A percentile compares a stretch with the other conserved stretches of the same genome.
Conservation (phyloP, 2,113 vertebrate genomes). For the Dascyllus trimaculatus region DNA sequence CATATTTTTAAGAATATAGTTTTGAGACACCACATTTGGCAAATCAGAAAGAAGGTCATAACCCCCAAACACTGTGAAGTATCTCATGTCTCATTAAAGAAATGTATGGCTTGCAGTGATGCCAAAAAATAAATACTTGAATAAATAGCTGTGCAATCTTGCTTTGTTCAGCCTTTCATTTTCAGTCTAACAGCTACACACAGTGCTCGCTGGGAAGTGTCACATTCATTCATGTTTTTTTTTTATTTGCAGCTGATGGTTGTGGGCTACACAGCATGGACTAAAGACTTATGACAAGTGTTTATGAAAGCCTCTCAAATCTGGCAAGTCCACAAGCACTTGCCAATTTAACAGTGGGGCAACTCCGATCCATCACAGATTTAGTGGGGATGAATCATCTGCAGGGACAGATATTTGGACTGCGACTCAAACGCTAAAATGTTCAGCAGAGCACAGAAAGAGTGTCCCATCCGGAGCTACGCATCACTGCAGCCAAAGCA, state of each 20-base stretch:
- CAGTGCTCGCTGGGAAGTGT: too few species aligned
- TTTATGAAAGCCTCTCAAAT: not conserved
- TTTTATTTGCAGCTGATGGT: not conserved
- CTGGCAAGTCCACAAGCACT: conserved; percentile 1
- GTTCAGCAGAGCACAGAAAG: not conserved
- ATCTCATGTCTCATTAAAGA: too few species aligned
- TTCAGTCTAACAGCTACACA: too few species aligned
- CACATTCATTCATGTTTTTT: not conserved
- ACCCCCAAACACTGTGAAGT: too few species aligned
- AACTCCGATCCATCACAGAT: not conserved
- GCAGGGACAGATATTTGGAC: not conserved
- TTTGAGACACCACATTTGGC: too few species aligned
- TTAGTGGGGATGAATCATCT: not conserved
- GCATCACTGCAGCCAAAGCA: not conserved
- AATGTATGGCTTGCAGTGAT: too few species aligned
- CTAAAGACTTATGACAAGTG: not conserved
- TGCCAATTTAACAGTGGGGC: not conserved
- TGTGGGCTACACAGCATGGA: not conserved
- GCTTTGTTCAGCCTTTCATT: too few species aligned
- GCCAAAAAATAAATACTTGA: too few species aligned
- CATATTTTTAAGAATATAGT: too few species aligned
- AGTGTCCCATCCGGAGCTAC: too few species aligned
- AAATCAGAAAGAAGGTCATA: too few species aligned
- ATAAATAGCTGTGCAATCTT: too few species aligned
- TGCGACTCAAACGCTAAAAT: not conserved